Evolutionary conservation across 2,113 vertebrate genomes (phyloP).

Genomic region (Tyto alba): DNA sequence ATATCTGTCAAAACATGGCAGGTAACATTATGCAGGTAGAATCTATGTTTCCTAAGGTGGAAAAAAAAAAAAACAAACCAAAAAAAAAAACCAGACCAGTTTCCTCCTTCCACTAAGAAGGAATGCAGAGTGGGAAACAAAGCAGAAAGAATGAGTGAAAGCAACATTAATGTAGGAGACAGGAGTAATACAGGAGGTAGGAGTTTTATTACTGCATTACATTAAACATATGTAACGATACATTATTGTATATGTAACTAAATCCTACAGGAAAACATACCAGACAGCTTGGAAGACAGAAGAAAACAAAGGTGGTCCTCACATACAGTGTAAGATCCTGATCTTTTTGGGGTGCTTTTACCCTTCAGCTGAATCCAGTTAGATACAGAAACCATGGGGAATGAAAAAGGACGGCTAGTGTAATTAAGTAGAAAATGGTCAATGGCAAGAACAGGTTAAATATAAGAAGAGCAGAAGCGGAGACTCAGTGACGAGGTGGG

Average conservation of each 20-base stretch:
- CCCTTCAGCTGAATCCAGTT: background rate
- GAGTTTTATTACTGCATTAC: background rate
- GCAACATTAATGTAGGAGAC: background rate
- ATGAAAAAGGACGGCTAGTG: background rate
- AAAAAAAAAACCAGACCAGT: background rate
- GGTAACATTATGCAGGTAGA: background rate
- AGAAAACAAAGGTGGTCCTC: background rate
- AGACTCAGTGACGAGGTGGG: background rate
- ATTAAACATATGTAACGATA: background rate
- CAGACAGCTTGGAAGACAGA: background rate
- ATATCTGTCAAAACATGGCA: background rate
- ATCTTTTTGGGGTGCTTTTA: background rate
- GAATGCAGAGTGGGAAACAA: background rate
- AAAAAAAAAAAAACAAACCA: background rate
- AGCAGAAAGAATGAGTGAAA: background rate
- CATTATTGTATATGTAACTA: background rate
- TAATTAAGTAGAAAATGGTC: rapidly evolving
- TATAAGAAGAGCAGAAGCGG: background rate
- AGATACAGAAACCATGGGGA: background rate
- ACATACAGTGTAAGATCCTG: background rate
- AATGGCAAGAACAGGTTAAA: background rate
- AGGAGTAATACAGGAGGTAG: background rate
- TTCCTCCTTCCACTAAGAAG: background rate
- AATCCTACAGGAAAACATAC: background rate
- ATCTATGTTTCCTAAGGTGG: background rate